These are phyloP conservation scores for Bagarius yarrelli DNA, from an alignment of 2,113 vertebrate genomes.

Conservation along the genomic window DNA sequence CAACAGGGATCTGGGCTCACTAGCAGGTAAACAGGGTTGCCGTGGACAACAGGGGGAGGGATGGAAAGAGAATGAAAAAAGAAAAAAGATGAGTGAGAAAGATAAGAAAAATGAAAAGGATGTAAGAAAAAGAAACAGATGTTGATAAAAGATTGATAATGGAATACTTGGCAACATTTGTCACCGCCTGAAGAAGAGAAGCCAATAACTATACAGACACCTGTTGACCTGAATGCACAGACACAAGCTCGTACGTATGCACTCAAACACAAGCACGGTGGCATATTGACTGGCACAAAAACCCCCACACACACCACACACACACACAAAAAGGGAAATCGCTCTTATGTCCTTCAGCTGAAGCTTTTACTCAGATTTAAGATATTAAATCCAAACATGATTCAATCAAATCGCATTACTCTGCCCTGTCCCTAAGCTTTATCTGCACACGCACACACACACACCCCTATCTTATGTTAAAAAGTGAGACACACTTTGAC, in stretches of 20 bases:
- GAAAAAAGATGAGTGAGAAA: background rate
- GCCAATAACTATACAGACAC: constrained; percentile 17
- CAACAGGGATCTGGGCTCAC: constrained; percentile 66
- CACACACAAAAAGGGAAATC: constrained; percentile 62
- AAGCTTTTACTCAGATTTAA: constrained; percentile 69
- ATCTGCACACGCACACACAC: constrained; percentile 24
- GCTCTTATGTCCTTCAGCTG: constrained; percentile 56
- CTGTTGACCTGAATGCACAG: constrained; percentile 24
- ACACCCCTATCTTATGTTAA: background rate
- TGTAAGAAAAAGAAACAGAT: constrained; percentile 46
- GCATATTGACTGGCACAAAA: too few relatives aligned
- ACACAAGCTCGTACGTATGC: background rate
- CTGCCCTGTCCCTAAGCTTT: constrained; percentile 41
- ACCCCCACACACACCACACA: constrained; percentile 44
- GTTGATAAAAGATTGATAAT: constrained; percentile 57
- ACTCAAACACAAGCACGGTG: background rate
- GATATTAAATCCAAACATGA: constrained; percentile 78
- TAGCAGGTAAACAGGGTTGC: constrained; percentile 76
- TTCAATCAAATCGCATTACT: constrained; percentile 71
- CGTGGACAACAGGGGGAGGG: constrained; percentile 55
- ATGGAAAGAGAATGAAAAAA: background rate
- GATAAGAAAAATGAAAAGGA: background rate
- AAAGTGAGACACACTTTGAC: constrained; percentile 2
- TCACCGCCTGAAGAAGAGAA: constrained; percentile 24
- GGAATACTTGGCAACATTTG: background rate